Evolutionary conservation across 2,888 invertebrate genomes (phyloP).

Genomic region (Maniola hyperantus): DNA sequence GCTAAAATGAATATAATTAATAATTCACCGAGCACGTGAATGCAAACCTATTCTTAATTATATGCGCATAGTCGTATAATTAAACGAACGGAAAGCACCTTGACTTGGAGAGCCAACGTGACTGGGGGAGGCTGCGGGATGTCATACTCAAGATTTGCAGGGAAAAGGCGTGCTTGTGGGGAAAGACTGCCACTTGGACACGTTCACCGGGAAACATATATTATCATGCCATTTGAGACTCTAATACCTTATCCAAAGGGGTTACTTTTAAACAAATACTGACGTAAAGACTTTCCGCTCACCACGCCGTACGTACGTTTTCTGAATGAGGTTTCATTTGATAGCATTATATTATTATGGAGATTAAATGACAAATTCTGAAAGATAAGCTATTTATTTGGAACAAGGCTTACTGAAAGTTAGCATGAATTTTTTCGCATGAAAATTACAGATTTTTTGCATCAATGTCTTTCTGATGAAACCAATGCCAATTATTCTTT

Average conservation of each 20-base stretch:
- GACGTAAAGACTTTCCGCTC: constrained; percentile 22
- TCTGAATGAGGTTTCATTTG: constrained; percentile 77
- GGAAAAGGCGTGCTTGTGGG: constrained; percentile 53
- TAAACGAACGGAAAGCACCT: constrained; percentile 52
- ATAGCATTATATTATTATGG: constrained; percentile 42
- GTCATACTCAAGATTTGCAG: constrained; percentile 70
- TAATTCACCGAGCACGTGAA: background rate
- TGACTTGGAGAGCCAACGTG: constrained; percentile 56
- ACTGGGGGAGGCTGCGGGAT: constrained; percentile 56
- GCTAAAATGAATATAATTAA: constrained; percentile 5
- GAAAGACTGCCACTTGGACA: constrained; percentile 68
- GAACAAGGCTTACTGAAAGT: background rate
- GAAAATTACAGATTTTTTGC: constrained; percentile 20
- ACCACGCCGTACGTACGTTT: constrained; percentile 69
- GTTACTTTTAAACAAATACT: constrained; percentile 19
- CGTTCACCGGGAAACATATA: constrained; percentile 50
- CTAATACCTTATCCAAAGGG: constrained; percentile 9
- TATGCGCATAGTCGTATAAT: constrained; percentile 49
- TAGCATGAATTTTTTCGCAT: constrained; percentile 39
- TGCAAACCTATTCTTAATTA: constrained; percentile 33
- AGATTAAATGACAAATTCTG: constrained; percentile 6
- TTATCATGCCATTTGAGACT: constrained; percentile 26
- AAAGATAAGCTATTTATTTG: background rate
- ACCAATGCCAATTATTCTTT: constrained; percentile 42
- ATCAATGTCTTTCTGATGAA: constrained; percentile 45